A percentile compares a stretch with the other conserved stretches of the same genome.
Evolutionary conservation across 2,113 vertebrate species (phyloP).

Genomic region (Arothron firmamentum): DNA sequence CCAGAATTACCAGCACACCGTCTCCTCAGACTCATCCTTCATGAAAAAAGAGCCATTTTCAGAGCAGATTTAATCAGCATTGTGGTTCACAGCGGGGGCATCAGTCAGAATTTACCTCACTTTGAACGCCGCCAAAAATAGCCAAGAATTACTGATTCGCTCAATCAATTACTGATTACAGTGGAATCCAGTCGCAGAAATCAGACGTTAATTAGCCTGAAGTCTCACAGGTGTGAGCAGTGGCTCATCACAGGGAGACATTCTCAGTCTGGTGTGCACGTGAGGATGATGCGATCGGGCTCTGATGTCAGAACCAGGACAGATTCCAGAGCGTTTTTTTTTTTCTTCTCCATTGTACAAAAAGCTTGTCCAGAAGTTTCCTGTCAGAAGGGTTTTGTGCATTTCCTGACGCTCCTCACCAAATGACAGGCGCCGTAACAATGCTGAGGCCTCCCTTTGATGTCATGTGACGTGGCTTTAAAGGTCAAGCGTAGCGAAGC

Average conservation of each 20-base stretch:
- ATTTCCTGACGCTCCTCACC: not conserved
- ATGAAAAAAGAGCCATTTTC: not conserved
- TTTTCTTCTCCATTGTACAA: not conserved
- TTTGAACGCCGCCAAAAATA: constrained; percentile 22
- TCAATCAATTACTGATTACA: constrained; percentile 20
- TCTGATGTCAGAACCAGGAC: not conserved
- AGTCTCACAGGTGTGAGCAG: constrained; percentile 14
- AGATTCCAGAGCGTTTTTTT: not conserved
- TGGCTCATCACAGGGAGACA: constrained; percentile 16
- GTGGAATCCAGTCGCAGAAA: constrained; percentile 23
- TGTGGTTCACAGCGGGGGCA: constrained; percentile 12
- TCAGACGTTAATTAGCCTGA: constrained; percentile 28
- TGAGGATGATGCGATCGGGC: not conserved
- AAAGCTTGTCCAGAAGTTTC: constrained; percentile 13
- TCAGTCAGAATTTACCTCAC: not conserved
- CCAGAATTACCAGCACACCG: not conserved
- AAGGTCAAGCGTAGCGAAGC: constrained; percentile 39
- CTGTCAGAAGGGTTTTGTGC: constrained; percentile 9
- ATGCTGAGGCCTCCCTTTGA: constrained; percentile 25
- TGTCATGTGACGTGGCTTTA: constrained; percentile 24
- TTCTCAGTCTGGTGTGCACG: constrained; percentile 15
- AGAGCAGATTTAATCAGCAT: not conserved
- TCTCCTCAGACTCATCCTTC: not conserved
- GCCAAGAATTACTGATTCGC: constrained; percentile 13
- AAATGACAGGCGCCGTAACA: constrained; percentile 30